phyloP scores from a whole-genome alignment of 2,888 invertebrate genomes.

The Orthonychiurus folsomi region DNA sequence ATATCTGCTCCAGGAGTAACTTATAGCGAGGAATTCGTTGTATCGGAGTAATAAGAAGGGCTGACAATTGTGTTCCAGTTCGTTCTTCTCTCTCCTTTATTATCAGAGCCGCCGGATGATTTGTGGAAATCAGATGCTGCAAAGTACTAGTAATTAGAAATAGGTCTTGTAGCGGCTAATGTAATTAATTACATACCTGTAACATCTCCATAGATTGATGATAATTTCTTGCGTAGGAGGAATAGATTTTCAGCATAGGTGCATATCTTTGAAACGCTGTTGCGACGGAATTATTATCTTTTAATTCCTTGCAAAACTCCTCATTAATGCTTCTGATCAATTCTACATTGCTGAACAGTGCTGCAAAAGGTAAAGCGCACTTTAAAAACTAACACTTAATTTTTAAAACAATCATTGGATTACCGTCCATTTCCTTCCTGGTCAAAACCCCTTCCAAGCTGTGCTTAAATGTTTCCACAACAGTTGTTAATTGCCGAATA shows the following conservation, averaged over 20 bases:
- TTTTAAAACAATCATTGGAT: not conserved
- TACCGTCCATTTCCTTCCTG: not conserved
- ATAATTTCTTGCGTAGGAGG: constrained; percentile 41
- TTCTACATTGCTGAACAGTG: constrained; percentile 56
- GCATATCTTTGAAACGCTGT: constrained; percentile 60
- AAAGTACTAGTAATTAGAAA: not conserved
- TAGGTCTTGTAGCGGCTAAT: not conserved
- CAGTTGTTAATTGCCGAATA: constrained; percentile 48
- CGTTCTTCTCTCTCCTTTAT: constrained; percentile 45
- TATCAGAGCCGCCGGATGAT: constrained; percentile 12
- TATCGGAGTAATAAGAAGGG: constrained; percentile 66
- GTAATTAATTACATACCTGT: constrained; percentile 11
- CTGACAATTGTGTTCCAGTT: constrained; percentile 59
- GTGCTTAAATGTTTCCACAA: constrained; percentile 38
- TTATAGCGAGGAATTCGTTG: constrained; percentile 70
- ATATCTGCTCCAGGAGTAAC: constrained; percentile 59
- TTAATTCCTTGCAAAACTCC: constrained; percentile 52
- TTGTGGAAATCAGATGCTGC: not conserved
- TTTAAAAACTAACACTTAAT: not conserved
- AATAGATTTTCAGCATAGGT: constrained; percentile 68
- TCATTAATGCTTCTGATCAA: constrained; percentile 57
- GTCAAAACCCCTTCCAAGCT: constrained; percentile 34
- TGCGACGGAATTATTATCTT: constrained; percentile 50
- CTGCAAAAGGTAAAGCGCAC: constrained; percentile 41
- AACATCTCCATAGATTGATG: constrained; percentile 6